Percentiles rank a stretch among this genome's conserved stretches.
These are phyloP conservation scores for Podabrus alpinus DNA, from an alignment of 2,888 invertebrate species.

Conservation along the genomic window DNA sequence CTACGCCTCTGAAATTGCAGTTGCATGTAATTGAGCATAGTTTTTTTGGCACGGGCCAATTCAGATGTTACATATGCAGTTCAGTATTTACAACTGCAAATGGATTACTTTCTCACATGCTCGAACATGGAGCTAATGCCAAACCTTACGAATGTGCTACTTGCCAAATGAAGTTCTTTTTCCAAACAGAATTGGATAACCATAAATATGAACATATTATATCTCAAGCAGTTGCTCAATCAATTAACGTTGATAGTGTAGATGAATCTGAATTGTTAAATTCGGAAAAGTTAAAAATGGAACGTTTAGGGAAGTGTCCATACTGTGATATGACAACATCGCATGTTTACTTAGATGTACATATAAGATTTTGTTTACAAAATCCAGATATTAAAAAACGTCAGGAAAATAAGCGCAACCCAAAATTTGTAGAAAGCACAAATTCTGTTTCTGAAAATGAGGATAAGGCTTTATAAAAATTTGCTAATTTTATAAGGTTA, in stretches of 20 bases:
- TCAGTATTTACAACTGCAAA: conserved; percentile 83
- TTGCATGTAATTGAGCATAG: conserved; percentile 91
- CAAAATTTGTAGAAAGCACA: conserved; percentile 11
- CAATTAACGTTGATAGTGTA: conserved; percentile 7
- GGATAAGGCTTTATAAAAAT: conserved; percentile 4
- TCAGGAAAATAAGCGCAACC: conserved; percentile 9
- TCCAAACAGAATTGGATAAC: conserved; percentile 88
- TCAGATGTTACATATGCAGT: conserved; percentile 87
- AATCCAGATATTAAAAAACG: conserved; percentile 16
- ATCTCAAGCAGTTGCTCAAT: conserved; percentile 6
- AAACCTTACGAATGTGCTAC: conserved; percentile 84
- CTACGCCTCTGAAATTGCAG: conserved; percentile 81
- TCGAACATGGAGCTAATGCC: conserved; percentile 77
- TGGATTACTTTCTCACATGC: conserved; percentile 80
- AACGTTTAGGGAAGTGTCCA: conserved; percentile 11
- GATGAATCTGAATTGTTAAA: conserved; percentile 1
- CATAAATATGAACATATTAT: conserved; percentile 59
- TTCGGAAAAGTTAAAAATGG: conserved; percentile 1
- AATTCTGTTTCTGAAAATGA: conserved; percentile 6
- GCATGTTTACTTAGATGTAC: conserved; percentile 13
- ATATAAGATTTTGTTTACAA: conserved; percentile 14
- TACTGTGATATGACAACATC: conserved; percentile 19
- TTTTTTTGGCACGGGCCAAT: conserved; percentile 83
- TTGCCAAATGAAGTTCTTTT: conserved; percentile 86
- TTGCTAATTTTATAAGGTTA: not conserved